A percentile compares a stretch with the other conserved stretches of the same genome.
These are phyloP conservation scores for Sebastes hubbsi DNA, from an alignment of 2,797 vertebrate genomes.

Conservation along the genomic window DNA sequence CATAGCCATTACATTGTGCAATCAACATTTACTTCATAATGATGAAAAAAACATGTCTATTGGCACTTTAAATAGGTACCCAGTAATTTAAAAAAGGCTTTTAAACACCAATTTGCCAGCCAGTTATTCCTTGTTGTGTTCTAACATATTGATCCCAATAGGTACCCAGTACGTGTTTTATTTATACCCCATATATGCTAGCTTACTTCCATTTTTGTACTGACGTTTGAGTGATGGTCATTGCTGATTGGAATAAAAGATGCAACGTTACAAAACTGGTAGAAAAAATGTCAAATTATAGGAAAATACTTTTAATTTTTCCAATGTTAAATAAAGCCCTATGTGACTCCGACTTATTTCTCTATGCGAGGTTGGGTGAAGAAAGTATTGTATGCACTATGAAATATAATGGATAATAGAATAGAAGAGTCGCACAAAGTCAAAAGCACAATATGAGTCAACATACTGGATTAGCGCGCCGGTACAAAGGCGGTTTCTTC, in stretches of 20 bases:
- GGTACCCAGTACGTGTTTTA: not conserved
- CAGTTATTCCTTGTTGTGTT: not conserved
- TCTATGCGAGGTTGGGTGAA: not conserved
- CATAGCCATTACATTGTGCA: too few species aligned
- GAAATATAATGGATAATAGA: not conserved
- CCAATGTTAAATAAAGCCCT: not conserved
- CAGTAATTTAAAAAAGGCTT: too few species aligned
- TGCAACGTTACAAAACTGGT: too few species aligned
- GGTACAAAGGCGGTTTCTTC: conserved; percentile 9
- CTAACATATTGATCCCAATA: not conserved
- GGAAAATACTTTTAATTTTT: not conserved
- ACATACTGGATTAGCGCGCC: not conserved
- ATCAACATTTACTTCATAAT: too few species aligned
- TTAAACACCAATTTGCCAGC: too few species aligned
- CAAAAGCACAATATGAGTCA: conserved; percentile 10
- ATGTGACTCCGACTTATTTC: not conserved
- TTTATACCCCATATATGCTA: not conserved
- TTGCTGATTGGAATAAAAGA: not conserved
- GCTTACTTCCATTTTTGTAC: not conserved
- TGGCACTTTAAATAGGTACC: too few species aligned
- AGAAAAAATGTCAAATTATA: not conserved
- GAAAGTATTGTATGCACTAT: not conserved
- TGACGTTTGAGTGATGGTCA: not conserved
- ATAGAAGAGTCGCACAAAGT: not conserved
- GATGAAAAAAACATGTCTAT: too few species aligned